Evolutionary conservation across 2,797 vertebrate genomes (phyloP).

Genomic region (Orientallactaga sibirica): DNA sequence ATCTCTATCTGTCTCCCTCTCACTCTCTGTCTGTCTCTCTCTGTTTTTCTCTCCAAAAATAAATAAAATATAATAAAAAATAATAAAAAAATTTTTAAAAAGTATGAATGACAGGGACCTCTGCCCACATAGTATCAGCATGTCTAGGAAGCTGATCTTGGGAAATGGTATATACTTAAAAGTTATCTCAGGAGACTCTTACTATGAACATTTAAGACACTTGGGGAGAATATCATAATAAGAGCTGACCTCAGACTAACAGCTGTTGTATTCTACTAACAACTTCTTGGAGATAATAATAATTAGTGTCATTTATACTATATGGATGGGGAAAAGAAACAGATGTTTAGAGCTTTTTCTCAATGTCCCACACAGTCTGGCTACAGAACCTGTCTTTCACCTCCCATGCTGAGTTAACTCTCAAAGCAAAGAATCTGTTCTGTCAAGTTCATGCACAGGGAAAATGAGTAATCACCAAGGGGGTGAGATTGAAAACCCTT

Average conservation of each 20-base stretch:
- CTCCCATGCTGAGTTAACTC: not conserved
- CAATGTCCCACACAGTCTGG: not conserved
- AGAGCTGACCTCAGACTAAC: not conserved
- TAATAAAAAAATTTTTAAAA: not conserved
- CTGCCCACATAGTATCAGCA: not conserved
- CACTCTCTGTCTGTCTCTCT: too few species aligned
- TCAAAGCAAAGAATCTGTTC: constrained; percentile 2
- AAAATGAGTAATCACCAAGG: not conserved
- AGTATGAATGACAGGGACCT: not conserved
- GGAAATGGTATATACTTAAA: not conserved
- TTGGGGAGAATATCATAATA: not conserved
- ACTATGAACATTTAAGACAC: not conserved
- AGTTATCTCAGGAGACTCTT: not conserved
- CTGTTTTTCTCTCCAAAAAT: too few species aligned
- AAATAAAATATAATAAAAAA: too few species aligned
- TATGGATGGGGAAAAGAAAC: not conserved
- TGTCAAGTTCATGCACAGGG: not conserved
- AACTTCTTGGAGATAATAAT: not conserved
- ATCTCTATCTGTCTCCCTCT: too few species aligned
- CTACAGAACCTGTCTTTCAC: not conserved
- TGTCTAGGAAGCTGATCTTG: not conserved
- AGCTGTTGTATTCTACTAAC: not conserved
- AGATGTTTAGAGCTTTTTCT: not conserved
- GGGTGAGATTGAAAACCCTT: not conserved
- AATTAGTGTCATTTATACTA: not conserved